phyloP scores from a whole-genome alignment of 1,140 invertebrate species.

The Proctacanthus coquilletti region DNA sequence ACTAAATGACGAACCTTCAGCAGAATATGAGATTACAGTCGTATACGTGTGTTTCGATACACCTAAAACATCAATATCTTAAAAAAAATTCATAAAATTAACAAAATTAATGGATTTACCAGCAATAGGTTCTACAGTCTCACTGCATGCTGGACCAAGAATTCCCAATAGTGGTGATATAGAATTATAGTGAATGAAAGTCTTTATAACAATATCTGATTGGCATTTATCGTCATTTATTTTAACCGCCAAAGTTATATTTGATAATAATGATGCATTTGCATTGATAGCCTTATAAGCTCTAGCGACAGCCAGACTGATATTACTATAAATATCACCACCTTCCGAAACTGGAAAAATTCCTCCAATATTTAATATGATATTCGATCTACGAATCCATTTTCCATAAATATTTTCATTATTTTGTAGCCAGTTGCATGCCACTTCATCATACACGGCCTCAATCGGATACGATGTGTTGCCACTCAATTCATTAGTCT shows the following conservation, averaged over 20 bases:
- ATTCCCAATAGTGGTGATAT: constrained; percentile 46
- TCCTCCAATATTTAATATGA: constrained; percentile 50
- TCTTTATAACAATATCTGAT: constrained; percentile 59
- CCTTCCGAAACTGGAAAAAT: constrained; percentile 51
- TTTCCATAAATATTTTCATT: constrained; percentile 34
- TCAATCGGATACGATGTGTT: neutral
- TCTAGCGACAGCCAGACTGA: constrained; percentile 45
- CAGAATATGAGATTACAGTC: constrained; percentile 65
- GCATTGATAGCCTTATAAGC: constrained; percentile 50
- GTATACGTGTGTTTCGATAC: constrained; percentile 64
- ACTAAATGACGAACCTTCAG: constrained; percentile 55
- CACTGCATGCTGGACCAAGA: constrained; percentile 70
- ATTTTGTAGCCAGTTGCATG: constrained; percentile 50
- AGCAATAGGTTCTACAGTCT: constrained; percentile 68
- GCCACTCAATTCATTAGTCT: neutral
- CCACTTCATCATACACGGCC: constrained; percentile 33
- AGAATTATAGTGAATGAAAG: constrained; percentile 54
- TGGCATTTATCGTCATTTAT: constrained; percentile 54
- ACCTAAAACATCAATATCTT: no score
- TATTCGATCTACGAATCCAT: constrained; percentile 38
- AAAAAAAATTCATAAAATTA: neutral
- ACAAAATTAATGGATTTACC: constrained; percentile 15
- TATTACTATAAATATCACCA: constrained; percentile 44
- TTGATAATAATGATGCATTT: constrained; percentile 39
- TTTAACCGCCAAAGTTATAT: constrained; percentile 45